Conservation (phyloP, 2,113 vertebrate genomes). For the Clarias gariepinus region DNA sequence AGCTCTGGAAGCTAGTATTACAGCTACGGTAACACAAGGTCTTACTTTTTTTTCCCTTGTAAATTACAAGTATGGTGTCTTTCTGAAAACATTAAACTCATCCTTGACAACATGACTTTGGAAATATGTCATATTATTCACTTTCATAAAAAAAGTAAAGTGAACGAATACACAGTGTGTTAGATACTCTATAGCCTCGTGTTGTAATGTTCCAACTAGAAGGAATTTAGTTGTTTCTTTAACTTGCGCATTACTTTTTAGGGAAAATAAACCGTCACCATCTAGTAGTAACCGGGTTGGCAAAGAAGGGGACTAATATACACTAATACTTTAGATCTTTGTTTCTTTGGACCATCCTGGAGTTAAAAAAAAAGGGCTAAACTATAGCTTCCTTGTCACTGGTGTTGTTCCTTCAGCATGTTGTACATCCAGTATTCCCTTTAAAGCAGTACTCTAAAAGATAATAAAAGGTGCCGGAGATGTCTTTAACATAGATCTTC, state of each 20-base stretch:
- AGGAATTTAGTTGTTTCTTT: neutral
- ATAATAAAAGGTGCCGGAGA: neutral
- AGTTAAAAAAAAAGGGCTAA: neutral
- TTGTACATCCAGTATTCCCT: neutral
- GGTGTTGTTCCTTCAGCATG: neutral
- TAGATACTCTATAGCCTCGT: neutral
- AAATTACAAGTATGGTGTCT: neutral
- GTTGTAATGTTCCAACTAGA: neutral
- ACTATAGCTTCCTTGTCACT: neutral
- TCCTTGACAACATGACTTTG: neutral
- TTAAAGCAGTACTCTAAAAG: neutral
- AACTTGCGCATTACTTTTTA: neutral
- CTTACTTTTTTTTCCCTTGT: neutral
- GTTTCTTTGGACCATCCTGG: neutral
- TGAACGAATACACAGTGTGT: neutral
- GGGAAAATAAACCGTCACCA: neutral
- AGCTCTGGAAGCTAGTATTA: neutral
- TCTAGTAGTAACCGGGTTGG: neutral
- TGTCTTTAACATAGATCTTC: too few relatives aligned
- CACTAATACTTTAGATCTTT: neutral
- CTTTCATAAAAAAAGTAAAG: neutral
- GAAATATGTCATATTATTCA: neutral
- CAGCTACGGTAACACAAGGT: neutral
- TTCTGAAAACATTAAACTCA: neutral
- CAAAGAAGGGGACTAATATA: neutral